Evolutionary conservation across 2,797 vertebrate species (phyloP).

Genomic region (Gallirallus australis): DNA sequence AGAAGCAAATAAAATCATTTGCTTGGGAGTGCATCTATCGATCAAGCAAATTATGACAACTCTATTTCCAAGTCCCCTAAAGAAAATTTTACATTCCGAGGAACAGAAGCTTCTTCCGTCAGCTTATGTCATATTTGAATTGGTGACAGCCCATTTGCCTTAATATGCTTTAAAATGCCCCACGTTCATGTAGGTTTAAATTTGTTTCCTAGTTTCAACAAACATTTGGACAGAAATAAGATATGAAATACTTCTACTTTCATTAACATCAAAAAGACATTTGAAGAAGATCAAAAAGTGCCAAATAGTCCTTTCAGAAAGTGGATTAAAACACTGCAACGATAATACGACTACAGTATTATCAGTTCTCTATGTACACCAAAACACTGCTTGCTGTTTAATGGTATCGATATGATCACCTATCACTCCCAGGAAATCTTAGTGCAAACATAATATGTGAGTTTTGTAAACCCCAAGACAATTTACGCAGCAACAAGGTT

Average conservation of each 20-base stretch:
- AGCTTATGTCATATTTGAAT: slow-evolving; percentile 58
- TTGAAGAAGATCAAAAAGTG: slow-evolving; percentile 72
- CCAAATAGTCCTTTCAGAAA: slow-evolving; percentile 71
- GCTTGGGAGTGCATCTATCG: slow-evolving; percentile 73
- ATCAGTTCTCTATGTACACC: slow-evolving; percentile 76
- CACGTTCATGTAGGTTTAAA: slow-evolving; percentile 46
- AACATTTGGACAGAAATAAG: slow-evolving; percentile 70
- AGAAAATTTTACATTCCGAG: slow-evolving; percentile 76
- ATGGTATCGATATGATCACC: slow-evolving; percentile 62
- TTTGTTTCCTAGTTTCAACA: slow-evolving; percentile 61
- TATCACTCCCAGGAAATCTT: slow-evolving; percentile 78
- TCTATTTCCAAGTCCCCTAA: slow-evolving; percentile 66
- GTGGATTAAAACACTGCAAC: slow-evolving; percentile 68
- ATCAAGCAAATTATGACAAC: slow-evolving; percentile 71
- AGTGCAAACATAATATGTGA: slow-evolving; percentile 81
- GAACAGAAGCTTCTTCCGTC: slow-evolving; percentile 30
- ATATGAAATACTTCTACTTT: slow-evolving; percentile 68
- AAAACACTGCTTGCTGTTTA: slow-evolving; percentile 71
- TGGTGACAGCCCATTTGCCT: slow-evolving; percentile 52
- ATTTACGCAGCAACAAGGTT: slow-evolving; percentile 73
- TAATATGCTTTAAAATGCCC: slow-evolving; percentile 59
- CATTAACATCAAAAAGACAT: slow-evolving; percentile 60
- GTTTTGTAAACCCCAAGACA: slow-evolving; percentile 76
- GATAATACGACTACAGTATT: slow-evolving; percentile 71
- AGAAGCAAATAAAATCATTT: slow-evolving; percentile 72